phyloP scores from a whole-genome alignment of 2,797 vertebrate species.

The Phrynocephalus forsythii region DNA sequence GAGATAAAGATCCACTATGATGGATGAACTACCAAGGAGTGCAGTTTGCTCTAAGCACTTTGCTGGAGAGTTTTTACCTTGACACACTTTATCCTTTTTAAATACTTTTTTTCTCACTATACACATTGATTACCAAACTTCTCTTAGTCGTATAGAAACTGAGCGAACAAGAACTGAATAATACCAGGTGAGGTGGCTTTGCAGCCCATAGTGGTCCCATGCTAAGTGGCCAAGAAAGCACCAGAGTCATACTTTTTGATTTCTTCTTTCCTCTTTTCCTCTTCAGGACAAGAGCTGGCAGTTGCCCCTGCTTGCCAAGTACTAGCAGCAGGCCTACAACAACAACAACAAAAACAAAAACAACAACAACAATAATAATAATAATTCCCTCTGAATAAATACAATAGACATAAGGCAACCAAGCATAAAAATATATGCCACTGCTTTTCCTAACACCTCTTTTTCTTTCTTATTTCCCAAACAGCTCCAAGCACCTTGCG shows the following conservation, averaged over 20 bases:
- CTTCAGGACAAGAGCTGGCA: not conserved
- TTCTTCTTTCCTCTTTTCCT: not conserved
- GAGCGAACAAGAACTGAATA: not conserved
- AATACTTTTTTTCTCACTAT: too few species aligned
- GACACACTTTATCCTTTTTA: too few species aligned
- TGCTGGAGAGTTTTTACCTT: too few species aligned
- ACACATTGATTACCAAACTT: not conserved
- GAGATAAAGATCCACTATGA: too few species aligned
- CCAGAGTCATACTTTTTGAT: not conserved
- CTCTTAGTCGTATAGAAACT: not conserved
- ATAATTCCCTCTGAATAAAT: not conserved
- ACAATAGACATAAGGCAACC: rapidly evolving
- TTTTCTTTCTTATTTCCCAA: not conserved
- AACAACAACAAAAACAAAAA: too few species aligned
- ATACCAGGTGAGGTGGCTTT: not conserved
- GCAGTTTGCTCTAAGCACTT: too few species aligned
- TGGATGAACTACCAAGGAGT: too few species aligned
- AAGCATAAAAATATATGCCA: conserved; percentile 12
- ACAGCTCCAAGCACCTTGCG: not conserved
- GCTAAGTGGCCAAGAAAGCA: not conserved
- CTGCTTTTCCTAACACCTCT: not conserved
- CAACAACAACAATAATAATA: too few species aligned
- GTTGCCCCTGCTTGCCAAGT: not conserved
- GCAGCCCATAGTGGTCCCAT: not conserved
- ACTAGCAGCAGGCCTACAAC: not conserved